These are phyloP conservation scores for Neomonachus schauinslandi DNA, from an alignment of 2,113 vertebrate genomes.

Conservation along the genomic window DNA sequence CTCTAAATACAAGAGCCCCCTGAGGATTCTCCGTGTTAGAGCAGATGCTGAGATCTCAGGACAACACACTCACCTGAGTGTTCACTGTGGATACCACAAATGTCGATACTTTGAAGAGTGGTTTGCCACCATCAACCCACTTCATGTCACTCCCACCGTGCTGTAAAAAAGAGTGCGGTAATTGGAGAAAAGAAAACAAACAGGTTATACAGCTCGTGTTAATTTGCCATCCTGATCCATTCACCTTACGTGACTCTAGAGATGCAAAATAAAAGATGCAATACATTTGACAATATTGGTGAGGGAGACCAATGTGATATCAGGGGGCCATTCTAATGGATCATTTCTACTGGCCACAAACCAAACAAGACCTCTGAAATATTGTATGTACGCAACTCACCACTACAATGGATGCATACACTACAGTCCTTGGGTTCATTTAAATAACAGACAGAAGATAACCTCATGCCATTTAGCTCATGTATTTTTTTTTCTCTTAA, in stretches of 20 bases:
- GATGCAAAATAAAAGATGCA: not conserved
- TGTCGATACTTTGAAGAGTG: conserved; percentile 95
- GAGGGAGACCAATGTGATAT: not conserved
- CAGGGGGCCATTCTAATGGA: not conserved
- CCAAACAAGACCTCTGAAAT: not conserved
- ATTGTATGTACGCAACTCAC: not conserved
- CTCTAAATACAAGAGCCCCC: not conserved
- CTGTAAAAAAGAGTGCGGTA: conserved; percentile 61
- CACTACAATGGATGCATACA: not conserved
- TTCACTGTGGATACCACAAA: conserved; percentile 96
- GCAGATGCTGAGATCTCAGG: not conserved
- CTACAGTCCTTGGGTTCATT: not conserved
- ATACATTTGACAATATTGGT: not conserved
- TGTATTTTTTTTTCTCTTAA: not conserved
- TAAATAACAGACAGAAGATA: conserved; percentile 6
- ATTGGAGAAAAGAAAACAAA: not conserved
- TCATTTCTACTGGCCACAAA: not conserved
- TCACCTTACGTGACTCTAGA: not conserved
- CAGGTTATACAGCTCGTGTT: not conserved
- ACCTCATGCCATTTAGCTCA: not conserved
- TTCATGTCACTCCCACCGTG: conserved; percentile 92
- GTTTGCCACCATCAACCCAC: conserved; percentile 96
- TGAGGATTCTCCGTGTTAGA: not conserved
- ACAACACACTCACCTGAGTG: conserved; percentile 91
- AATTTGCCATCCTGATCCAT: not conserved